Conservation (phyloP, 2,888 invertebrate species). For the Ornithoptera priamus region DNA sequence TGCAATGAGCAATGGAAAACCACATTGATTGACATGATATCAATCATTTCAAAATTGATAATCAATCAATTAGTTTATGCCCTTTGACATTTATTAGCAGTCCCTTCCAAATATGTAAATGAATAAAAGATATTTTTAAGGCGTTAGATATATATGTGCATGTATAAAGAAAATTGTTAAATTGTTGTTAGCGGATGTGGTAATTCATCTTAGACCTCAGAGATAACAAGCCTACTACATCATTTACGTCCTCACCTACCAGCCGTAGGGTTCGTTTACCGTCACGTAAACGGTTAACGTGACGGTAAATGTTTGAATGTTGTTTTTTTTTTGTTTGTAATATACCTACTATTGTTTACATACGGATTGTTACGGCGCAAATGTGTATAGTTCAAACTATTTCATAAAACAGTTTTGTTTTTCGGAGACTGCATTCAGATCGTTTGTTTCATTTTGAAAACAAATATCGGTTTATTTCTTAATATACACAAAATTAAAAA, state of each 20-base stretch:
- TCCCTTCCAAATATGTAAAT: too few relatives aligned
- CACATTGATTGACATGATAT: too few relatives aligned
- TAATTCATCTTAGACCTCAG: slow-evolving; percentile 12
- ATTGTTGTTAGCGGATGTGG: not conserved
- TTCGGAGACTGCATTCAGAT: too few relatives aligned
- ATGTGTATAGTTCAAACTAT: not conserved
- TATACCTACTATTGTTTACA: not conserved
- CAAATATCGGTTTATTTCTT: too few relatives aligned
- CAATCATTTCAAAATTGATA: too few relatives aligned
- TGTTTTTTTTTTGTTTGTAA: not conserved
- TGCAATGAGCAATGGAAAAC: too few relatives aligned
- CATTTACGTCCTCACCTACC: not conserved
- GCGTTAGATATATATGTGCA: not conserved
- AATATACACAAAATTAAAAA: too few relatives aligned
- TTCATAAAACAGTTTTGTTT: not conserved
- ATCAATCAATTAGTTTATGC: too few relatives aligned
- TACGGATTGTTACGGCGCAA: not conserved
- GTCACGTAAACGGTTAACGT: not conserved
- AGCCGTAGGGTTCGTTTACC: not conserved
- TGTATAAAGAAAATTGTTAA: not conserved
- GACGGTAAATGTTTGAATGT: not conserved
- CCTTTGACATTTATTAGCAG: too few relatives aligned
- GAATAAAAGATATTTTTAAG: not conserved
- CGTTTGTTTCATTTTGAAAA: too few relatives aligned
- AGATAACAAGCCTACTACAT: not conserved